Percentiles rank a stretch among this genome's conserved stretches.
Conservation (phyloP, 2,888 invertebrate species). For the Polydrusus pterygomalis region DNA sequence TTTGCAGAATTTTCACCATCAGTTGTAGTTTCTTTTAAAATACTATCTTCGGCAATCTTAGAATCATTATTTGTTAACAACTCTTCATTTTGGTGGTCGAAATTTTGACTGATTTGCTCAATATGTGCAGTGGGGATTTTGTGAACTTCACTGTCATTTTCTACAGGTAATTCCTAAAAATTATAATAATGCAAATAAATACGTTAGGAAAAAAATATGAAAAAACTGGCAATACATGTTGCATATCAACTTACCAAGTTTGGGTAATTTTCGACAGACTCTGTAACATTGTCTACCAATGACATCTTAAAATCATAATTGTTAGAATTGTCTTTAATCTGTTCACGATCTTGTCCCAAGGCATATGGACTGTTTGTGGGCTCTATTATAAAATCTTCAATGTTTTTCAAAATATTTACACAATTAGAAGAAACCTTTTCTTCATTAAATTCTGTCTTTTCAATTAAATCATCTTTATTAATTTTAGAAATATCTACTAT, state of each 20-base stretch:
- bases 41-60: not conserved
- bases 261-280: not conserved
- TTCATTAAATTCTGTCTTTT: constrained; percentile 37
- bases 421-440: constrained; percentile 30
- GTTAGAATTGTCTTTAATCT: not conserved
- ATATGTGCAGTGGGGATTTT: not conserved
- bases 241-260: not conserved
- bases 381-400: constrained; percentile 38
- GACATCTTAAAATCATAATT: not conserved
- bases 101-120: not conserved
- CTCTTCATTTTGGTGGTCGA: constrained; percentile 2
- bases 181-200: not conserved
- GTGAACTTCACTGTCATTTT: not conserved
- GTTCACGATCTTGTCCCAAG: not conserved
- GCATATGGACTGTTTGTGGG: constrained; percentile 26
- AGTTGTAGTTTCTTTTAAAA: constrained; percentile 1
- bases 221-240: not conserved
- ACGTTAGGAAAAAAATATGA: not conserved
- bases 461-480: constrained; percentile 20
- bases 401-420: not conserved
- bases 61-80: not conserved
- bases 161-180: constrained; percentile 1
- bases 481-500: constrained; percentile 28
- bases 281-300: not conserved
- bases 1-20: constrained; percentile 30